Base-by-base conservation (phyloP, 2,113 vertebrate genomes). In the Nesoenas mayeri region DNA sequence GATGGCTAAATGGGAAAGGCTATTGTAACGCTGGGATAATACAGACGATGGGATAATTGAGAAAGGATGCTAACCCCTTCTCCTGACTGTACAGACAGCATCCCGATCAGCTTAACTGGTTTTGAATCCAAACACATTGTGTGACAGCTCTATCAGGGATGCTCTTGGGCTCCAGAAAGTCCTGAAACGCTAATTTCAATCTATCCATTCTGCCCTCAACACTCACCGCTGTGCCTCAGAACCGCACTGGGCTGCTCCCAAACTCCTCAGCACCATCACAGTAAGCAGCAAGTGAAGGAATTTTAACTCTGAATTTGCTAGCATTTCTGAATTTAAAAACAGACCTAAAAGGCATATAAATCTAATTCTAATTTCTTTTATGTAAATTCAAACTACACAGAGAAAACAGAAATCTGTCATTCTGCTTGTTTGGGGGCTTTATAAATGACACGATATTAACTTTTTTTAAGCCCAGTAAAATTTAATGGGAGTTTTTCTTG, bases 281-380 rank as follows among this genome's bases (percentile, higher is more conserved):
- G 87, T 88, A 78, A 88, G 64, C 47, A 53, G 47, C 42, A 73
- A 95, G 77, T 0, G 0, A 83, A 79, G 42, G 65, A 95, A 75
- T 83, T 83, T 96, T 72, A 88, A 73, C 79, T 91, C 80, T 50
- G 67, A 91, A 81, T 72, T 88, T 88, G 38, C 79, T 87, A 44
- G 74, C 78, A 64, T 83, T 91, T 96, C 85, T 96, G 89, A 96
- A 91, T 89, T 66, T 74, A 64, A 79, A 93, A 91, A 70, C 93
- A 93, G 88, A 92, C 36, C 60, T 57, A 80, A 80, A 71, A 79
- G 36, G 73, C 81, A 61, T 60, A 92, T 53, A 87, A 91, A 91
- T 82, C 40, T 79, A 54, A 77, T 89, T 88, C 93, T 90, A 66
- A 94, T 81, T 97, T 92, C 34, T 67, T 96, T 92, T 96, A 96